Evolutionary conservation across 2,888 invertebrate species (phyloP).

Genomic region (Pasiphila rectangulata): DNA sequence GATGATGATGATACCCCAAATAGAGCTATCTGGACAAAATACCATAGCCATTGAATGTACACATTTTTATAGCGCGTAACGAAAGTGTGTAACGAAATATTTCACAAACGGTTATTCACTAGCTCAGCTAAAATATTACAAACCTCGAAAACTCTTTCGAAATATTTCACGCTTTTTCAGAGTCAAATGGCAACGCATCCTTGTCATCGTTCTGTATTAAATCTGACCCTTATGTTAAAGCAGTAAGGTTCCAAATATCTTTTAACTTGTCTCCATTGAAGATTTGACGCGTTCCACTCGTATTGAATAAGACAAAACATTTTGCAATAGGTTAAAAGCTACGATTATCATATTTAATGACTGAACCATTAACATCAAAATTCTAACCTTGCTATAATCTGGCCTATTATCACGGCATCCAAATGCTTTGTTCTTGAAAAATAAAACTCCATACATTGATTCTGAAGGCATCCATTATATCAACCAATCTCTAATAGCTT

Average conservation of each 20-base stretch:
- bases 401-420: too few species aligned
- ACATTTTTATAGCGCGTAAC: constrained; percentile 18
- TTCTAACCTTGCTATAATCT: too few species aligned
- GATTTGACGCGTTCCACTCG: constrained; percentile 73
- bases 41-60: constrained; percentile 6
- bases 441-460: too few species aligned
- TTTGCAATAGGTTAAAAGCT: constrained; percentile 49
- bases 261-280: constrained; percentile 53
- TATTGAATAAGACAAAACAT: constrained; percentile 46
- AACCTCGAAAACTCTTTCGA: constrained; percentile 43
- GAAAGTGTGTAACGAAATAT: constrained; percentile 8
- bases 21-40: too few species aligned
- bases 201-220: constrained; percentile 19
- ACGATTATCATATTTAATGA: not conserved
- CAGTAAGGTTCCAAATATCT: constrained; percentile 26
- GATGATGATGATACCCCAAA: too few species aligned
- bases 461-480: too few species aligned
- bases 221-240: constrained; percentile 4
- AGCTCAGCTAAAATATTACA: constrained; percentile 40
- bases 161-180: constrained; percentile 60
- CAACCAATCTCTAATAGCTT: too few species aligned
- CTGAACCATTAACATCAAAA: too few species aligned
- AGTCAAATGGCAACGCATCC: constrained; percentile 65
- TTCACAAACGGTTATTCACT: constrained; percentile 18
- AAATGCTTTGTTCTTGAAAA: too few species aligned